These are phyloP conservation scores for Adrianichthys oophorus DNA, from an alignment of 2,797 vertebrate genomes.

Conservation along the genomic window DNA sequence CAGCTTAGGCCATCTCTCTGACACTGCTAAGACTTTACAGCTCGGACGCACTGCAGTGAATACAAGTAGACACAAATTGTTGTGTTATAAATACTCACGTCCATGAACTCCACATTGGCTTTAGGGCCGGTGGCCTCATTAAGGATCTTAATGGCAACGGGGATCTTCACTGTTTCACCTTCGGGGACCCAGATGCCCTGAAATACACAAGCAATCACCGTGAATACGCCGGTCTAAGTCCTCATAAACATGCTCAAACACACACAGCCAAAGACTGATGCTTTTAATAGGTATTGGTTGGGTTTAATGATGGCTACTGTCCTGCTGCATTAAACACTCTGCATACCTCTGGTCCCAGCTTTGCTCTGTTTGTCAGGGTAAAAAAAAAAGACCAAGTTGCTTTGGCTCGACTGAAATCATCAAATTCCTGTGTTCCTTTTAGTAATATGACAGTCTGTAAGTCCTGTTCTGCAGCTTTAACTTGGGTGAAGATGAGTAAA, in stretches of 20 bases:
- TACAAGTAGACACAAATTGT: slow-evolving; percentile 30
- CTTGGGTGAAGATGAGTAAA: slow-evolving; percentile 18
- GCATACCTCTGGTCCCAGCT: neutral
- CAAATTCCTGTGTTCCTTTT: too few relatives aligned
- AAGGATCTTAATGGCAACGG: slow-evolving; percentile 96
- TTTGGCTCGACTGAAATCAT: too few relatives aligned
- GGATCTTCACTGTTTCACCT: slow-evolving; percentile 97
- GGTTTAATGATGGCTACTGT: slow-evolving; percentile 11
- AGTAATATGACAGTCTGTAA: slow-evolving; percentile 12
- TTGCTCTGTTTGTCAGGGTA: neutral
- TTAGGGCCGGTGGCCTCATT: slow-evolving; percentile 94
- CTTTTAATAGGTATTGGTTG: slow-evolving; percentile 3
- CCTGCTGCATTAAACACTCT: neutral
- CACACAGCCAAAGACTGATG: slow-evolving; percentile 5
- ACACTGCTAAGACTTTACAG: slow-evolving; percentile 18
- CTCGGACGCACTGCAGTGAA: slow-evolving; percentile 1
- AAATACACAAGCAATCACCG: slow-evolving; percentile 40
- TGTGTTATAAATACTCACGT: slow-evolving; percentile 85
- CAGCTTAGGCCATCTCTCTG: slow-evolving; percentile 11
- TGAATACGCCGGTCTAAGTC: slow-evolving; percentile 17
- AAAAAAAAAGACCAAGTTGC: too few relatives aligned
- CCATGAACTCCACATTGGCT: slow-evolving; percentile 98
- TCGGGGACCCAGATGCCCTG: slow-evolving; percentile 98
- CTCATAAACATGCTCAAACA: slow-evolving; percentile 31
- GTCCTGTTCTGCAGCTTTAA: slow-evolving; percentile 1